A percentile compares a stretch with the other conserved stretches of the same genome.
phyloP scores from a whole-genome alignment of 2,113 vertebrate species.

The Oncorhynchus nerka region DNA sequence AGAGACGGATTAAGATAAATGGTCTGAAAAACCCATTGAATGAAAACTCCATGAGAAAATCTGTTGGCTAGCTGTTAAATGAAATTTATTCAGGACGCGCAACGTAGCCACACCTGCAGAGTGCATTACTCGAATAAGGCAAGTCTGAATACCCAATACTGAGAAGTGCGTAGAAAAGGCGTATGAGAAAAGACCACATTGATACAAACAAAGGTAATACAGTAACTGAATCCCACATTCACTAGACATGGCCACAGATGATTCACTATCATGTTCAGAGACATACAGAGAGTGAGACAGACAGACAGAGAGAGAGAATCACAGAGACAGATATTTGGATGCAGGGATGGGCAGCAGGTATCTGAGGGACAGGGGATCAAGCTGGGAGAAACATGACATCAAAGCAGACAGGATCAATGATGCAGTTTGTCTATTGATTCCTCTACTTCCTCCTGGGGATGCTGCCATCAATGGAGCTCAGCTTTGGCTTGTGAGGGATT shows the following conservation, averaged over 20 bases:
- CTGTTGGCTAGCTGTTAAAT: too few relatives aligned
- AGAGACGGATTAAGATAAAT: too few relatives aligned
- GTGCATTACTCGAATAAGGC: too few relatives aligned
- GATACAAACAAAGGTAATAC: not conserved
- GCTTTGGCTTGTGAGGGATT: constrained; percentile 47
- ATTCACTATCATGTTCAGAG: not conserved
- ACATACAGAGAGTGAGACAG: not conserved
- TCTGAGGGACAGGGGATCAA: constrained; percentile 44
- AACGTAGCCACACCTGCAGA: too few relatives aligned
- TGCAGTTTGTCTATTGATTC: constrained; percentile 67
- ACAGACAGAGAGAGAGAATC: not conserved
- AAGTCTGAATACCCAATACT: too few relatives aligned
- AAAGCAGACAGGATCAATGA: constrained; percentile 71
- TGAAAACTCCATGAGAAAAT: too few relatives aligned
- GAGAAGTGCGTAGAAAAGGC: too few relatives aligned
- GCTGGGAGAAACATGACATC: constrained; percentile 68
- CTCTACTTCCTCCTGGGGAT: not conserved
- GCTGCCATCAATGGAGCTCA: not conserved
- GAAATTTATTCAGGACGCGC: too few relatives aligned
- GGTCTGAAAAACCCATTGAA: too few relatives aligned
- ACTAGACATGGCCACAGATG: too few relatives aligned
- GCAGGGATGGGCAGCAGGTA: constrained; percentile 29
- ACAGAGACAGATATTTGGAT: not conserved
- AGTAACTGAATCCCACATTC: too few relatives aligned
- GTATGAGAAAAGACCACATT: not conserved